These are phyloP conservation scores for Caenorhabditis tropicalis DNA, from an alignment of 1,140 invertebrate species.

Conservation along the genomic window DNA sequence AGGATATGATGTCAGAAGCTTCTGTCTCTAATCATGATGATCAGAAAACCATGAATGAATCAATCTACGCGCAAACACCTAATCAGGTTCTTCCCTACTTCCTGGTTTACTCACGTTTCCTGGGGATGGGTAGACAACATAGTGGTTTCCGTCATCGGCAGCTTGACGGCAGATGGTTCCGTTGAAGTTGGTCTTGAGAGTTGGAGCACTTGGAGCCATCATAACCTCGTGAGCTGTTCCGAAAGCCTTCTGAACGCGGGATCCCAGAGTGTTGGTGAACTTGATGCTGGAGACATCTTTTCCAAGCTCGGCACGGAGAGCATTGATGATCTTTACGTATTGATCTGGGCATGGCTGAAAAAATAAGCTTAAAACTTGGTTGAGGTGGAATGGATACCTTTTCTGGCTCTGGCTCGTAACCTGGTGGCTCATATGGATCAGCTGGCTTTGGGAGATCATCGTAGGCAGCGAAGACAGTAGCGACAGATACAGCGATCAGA, in stretches of 20 bases:
- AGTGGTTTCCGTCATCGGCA: neutral
- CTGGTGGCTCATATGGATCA: slow-evolving; percentile 37
- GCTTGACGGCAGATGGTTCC: slow-evolving; percentile 20
- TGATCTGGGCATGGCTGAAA: neutral
- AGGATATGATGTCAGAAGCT: neutral
- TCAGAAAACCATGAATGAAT: too few relatives aligned
- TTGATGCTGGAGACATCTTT: slow-evolving; percentile 26
- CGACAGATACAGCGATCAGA: neutral
- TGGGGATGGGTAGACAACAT: slow-evolving; percentile 34
- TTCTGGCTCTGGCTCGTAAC: slow-evolving; percentile 23
- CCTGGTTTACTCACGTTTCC: neutral
- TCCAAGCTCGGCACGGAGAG: slow-evolving; percentile 13
- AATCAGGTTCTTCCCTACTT: neutral
- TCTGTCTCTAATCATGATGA: too few relatives aligned
- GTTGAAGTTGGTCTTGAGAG: slow-evolving; percentile 24
- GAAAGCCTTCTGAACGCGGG: slow-evolving; percentile 3
- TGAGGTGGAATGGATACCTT: neutral
- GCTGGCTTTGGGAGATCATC: slow-evolving; percentile 37
- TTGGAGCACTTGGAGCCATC: slow-evolving; percentile 30
- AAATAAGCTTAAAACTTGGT: neutral
- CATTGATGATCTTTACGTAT: neutral
- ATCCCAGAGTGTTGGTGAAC: slow-evolving; percentile 7
- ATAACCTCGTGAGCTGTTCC: slow-evolving; percentile 22
- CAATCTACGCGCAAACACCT: too few relatives aligned
- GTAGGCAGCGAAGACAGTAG: slow-evolving; percentile 19